Percentiles rank a stretch among this genome's conserved stretches.
Evolutionary conservation across 2,797 vertebrate species (phyloP).

Genomic region (Rhabdomys pumilio): DNA sequence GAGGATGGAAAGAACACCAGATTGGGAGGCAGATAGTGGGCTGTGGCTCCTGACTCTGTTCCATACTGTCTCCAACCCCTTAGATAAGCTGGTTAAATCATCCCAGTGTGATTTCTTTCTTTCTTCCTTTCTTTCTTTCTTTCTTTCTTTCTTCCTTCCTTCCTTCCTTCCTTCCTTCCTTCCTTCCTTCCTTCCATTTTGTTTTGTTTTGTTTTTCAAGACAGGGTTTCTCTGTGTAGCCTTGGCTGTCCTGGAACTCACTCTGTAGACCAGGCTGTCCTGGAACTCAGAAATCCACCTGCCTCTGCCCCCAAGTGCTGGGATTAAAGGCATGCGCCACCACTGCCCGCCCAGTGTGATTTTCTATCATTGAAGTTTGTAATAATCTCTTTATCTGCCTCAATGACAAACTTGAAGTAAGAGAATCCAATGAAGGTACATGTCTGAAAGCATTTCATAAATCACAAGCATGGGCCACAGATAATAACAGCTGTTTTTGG

Average conservation of each 20-base stretch:
- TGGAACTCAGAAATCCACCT: too few species aligned
- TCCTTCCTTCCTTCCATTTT: too few species aligned
- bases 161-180: too few species aligned
- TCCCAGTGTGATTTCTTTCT: not conserved
- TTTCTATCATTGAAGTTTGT: constrained; percentile 23
- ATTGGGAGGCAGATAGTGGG: not conserved
- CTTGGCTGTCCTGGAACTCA: too few species aligned
- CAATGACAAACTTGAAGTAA: not conserved
- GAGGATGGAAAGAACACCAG: not conserved
- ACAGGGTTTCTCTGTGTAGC: too few species aligned
- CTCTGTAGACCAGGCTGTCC: too few species aligned
- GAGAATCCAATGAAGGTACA: not conserved
- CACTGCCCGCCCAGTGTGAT: not conserved
- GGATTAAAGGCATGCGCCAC: too few species aligned
- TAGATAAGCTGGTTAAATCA: not conserved
- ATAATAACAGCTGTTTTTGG: not conserved
- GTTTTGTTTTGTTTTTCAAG: too few species aligned
- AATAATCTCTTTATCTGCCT: constrained; percentile 18
- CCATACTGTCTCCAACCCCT: not conserved
- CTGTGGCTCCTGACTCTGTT: not conserved
- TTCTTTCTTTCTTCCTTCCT: too few species aligned
- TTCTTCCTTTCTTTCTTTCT: too few species aligned
- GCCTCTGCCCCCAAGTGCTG: too few species aligned
- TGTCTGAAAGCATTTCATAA: constrained; percentile 8
- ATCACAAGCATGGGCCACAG: not conserved